Conservation (phyloP, 2,797 vertebrate species). For the Hoplostethus atlanticus region DNA sequence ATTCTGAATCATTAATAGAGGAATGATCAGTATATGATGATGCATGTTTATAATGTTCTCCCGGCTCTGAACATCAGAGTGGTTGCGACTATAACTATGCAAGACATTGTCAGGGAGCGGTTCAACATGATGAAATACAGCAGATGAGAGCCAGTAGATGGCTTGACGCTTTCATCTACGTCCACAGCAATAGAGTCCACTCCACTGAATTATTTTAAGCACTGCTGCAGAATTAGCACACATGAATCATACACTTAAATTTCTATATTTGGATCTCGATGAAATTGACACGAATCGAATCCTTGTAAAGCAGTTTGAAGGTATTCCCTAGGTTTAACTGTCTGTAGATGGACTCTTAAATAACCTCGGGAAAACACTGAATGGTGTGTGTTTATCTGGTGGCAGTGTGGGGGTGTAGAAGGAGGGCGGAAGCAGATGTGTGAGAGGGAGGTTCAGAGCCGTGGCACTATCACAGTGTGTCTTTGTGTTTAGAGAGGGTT, state of each 20-base stretch:
- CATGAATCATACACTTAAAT: background rate
- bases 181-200: conserved; percentile 15
- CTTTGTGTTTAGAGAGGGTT: conserved; percentile 77
- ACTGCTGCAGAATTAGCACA: conserved; percentile 13
- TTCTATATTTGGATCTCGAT: conserved; percentile 1
- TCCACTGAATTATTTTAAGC: conserved; percentile 8
- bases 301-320: conserved; percentile 48
- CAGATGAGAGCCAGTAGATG: conserved; percentile 11
- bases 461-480: conserved; percentile 78
- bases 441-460: conserved; percentile 76
- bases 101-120: conserved; percentile 17
- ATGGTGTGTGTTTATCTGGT: conserved; percentile 73
- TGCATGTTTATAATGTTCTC: no score
- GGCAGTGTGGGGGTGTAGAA: conserved; percentile 68
- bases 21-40: conserved; percentile 2
- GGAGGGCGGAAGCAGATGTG: conserved; percentile 83
- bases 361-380: conserved; percentile 77
- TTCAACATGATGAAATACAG: conserved; percentile 48
- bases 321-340: conserved; percentile 63
- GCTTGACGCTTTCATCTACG: conserved; percentile 32
- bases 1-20: background rate
- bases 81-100: conserved; percentile 25
- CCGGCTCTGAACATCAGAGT: background rate
- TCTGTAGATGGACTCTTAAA: conserved; percentile 76
- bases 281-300: conserved; percentile 51